phyloP scores from a whole-genome alignment of 2,113 vertebrate genomes.

The Oreochromis spilurus region DNA sequence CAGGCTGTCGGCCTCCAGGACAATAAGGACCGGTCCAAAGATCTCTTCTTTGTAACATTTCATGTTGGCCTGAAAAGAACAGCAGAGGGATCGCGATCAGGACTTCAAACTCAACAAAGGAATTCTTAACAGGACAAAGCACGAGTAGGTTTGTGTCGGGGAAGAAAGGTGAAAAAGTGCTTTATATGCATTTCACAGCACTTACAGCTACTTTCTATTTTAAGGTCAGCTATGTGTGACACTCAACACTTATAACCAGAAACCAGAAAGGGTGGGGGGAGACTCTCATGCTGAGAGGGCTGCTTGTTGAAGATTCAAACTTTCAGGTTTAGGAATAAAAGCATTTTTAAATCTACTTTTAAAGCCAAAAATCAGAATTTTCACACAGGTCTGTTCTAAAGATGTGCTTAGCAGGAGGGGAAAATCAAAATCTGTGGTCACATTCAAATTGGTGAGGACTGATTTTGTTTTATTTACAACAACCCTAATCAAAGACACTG shows the following conservation, averaged over 20 bases:
- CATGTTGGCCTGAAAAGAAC: slow-evolving; percentile 81
- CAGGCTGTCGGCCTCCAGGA: slow-evolving; percentile 84
- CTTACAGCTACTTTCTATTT: background rate
- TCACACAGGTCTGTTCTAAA: background rate
- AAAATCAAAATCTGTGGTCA: background rate
- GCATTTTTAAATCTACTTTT: background rate
- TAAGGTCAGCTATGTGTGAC: background rate
- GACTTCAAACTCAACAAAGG: background rate
- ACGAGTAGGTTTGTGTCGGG: background rate
- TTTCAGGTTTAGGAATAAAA: background rate
- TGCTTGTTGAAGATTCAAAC: background rate
- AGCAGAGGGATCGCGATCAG: background rate
- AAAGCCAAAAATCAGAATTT: background rate
- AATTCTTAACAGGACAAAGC: background rate
- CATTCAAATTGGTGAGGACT: background rate
- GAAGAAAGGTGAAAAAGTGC: background rate
- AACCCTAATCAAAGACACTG: background rate
- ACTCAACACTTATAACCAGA: background rate
- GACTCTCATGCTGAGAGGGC: background rate
- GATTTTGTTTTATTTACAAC: background rate
- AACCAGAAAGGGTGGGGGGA: background rate
- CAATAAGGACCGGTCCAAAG: slow-evolving; percentile 92
- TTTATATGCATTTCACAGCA: background rate
- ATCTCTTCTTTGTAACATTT: slow-evolving; percentile 95
- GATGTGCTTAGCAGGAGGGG: background rate